phyloP scores from a whole-genome alignment of 2,888 invertebrate species.

The Chesias legatella region DNA sequence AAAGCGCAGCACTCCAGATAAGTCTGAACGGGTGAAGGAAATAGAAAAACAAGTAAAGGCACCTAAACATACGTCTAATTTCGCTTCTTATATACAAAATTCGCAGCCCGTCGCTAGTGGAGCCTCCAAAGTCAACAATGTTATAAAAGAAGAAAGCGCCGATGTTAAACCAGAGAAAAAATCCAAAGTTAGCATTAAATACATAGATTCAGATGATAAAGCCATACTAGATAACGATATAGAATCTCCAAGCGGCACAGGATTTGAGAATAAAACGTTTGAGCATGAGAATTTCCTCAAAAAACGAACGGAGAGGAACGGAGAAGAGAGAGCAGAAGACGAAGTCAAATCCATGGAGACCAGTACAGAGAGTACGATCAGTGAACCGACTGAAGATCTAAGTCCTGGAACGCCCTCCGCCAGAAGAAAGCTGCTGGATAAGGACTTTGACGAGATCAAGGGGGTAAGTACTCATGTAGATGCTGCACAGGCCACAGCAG shows the following conservation, averaged over 20 bases:
- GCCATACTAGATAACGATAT: slow-evolving; percentile 64
- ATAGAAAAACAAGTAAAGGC: slow-evolving; percentile 70
- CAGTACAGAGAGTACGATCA: slow-evolving; percentile 68
- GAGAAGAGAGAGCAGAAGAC: slow-evolving; percentile 36
- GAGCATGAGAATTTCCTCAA: slow-evolving; percentile 72
- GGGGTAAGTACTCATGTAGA: slow-evolving; percentile 54
- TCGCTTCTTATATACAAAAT: slow-evolving; percentile 82
- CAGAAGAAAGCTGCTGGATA: slow-evolving; percentile 59
- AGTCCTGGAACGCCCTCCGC: slow-evolving; percentile 65
- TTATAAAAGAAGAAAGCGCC: slow-evolving; percentile 36
- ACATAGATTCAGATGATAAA: slow-evolving; percentile 64
- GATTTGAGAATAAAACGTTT: slow-evolving; percentile 73
- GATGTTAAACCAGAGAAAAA: slow-evolving; percentile 43
- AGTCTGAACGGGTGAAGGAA: slow-evolving; percentile 53
- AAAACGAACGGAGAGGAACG: slow-evolving; percentile 60
- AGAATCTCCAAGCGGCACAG: slow-evolving; percentile 71
- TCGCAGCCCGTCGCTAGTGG: slow-evolving; percentile 74
- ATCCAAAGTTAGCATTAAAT: slow-evolving; percentile 53
- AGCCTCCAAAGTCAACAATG: slow-evolving; percentile 46
- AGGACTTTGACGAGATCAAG: slow-evolving; percentile 62
- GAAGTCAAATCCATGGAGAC: slow-evolving; percentile 70
- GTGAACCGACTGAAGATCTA: slow-evolving; percentile 63
- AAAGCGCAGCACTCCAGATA: slow-evolving; percentile 34
- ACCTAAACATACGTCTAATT: slow-evolving; percentile 80
- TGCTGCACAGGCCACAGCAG: not conserved